These are phyloP conservation scores for Batillaria attramentaria DNA, from an alignment of 1,140 invertebrate species.

Conservation along the genomic window DNA sequence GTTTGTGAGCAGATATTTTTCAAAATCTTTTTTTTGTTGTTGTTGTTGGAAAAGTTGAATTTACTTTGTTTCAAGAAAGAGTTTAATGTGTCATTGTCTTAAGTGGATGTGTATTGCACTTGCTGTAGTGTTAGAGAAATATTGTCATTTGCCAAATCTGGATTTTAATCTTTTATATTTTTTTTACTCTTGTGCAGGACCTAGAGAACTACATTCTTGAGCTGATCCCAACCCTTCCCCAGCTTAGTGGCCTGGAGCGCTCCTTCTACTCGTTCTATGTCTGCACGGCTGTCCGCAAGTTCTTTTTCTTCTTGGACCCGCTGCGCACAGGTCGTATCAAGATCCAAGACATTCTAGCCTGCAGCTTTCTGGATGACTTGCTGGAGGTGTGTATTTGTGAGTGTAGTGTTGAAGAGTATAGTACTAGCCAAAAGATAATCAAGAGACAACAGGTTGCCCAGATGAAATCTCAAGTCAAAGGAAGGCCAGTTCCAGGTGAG, in stretches of 20 bases:
- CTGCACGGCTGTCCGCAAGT: constrained; percentile 94
- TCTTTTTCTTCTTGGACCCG: constrained; percentile 96
- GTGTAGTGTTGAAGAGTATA: too few species aligned
- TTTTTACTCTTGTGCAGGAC: constrained; percentile 77
- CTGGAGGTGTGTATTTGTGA: constrained; percentile 84
- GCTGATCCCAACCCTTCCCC: constrained; percentile 88
- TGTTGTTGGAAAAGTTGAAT: too few species aligned
- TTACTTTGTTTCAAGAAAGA: too few species aligned
- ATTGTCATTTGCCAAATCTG: too few species aligned
- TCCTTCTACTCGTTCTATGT: constrained; percentile 97
- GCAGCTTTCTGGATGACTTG: constrained; percentile 93
- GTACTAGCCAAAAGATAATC: neutral
- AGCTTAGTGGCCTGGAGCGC: constrained; percentile 88
- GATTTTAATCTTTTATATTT: too few species aligned
- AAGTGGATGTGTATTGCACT: too few species aligned
- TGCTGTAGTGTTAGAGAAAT: too few species aligned
- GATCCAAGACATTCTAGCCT: constrained; percentile 92
- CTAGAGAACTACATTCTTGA: constrained; percentile 96
- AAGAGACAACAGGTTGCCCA: neutral
- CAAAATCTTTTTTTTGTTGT: too few species aligned
- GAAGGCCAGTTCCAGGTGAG: neutral
- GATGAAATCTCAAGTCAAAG: too few species aligned
- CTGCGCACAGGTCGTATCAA: constrained; percentile 88
- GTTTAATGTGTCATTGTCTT: too few species aligned
- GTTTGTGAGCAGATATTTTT: too few species aligned